These are phyloP conservation scores for Lates calcarifer DNA, from an alignment of 2,113 vertebrate genomes.

Conservation along the genomic window DNA sequence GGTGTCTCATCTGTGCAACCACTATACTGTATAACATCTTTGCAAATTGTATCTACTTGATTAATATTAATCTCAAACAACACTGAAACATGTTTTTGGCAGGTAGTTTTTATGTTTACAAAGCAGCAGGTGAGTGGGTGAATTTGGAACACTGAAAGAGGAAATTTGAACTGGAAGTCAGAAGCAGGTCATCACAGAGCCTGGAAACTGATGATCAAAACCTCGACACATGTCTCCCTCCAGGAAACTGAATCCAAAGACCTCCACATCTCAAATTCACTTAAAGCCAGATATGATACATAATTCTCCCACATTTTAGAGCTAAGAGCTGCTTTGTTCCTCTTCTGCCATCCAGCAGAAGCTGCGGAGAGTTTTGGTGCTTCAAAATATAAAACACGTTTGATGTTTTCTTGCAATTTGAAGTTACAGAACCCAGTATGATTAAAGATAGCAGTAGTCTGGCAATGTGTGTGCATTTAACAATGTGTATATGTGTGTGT, in stretches of 20 bases:
- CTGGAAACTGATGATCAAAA: slow-evolving; percentile 41
- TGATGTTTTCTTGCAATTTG: neutral
- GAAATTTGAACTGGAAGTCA: neutral
- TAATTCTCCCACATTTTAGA: slow-evolving; percentile 12
- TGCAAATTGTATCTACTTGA: too few relatives aligned
- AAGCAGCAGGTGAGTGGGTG: neutral
- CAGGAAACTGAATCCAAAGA: slow-evolving; percentile 7
- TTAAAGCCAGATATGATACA: neutral
- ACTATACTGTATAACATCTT: too few relatives aligned
- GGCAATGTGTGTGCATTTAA: neutral
- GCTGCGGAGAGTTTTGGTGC: neutral
- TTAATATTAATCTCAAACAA: too few relatives aligned
- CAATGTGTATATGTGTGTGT: neutral
- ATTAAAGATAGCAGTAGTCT: slow-evolving; percentile 12
- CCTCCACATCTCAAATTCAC: slow-evolving; percentile 1
- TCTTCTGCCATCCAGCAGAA: neutral
- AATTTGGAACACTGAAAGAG: neutral
- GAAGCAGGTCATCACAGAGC: neutral
- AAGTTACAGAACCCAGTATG: neutral
- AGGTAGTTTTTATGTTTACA: too few relatives aligned
- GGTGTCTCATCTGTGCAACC: too few relatives aligned
- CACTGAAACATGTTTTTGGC: too few relatives aligned
- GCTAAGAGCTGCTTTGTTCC: neutral
- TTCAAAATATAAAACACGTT: slow-evolving; percentile 1
- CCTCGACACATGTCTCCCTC: neutral